Conservation (phyloP, 2,888 invertebrate species). For the Biston stratarius region DNA sequence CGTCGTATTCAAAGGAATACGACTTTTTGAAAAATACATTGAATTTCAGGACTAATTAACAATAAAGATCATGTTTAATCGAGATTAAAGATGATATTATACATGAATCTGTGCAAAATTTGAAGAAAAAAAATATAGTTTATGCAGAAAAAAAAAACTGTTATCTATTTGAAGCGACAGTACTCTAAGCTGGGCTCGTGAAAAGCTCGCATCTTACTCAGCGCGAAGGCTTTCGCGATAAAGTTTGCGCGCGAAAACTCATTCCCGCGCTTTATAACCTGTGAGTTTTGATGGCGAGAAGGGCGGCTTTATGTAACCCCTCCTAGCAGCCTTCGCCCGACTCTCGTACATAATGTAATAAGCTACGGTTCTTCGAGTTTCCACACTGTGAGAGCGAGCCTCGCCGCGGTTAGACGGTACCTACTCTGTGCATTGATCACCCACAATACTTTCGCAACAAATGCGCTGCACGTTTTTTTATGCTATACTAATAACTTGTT, state of each 20-base stretch:
- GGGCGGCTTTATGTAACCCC: slow-evolving; percentile 64
- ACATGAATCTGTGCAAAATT: too few relatives aligned
- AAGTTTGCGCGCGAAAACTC: slow-evolving; percentile 82
- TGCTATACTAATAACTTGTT: background rate
- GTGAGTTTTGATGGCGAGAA: slow-evolving; percentile 69
- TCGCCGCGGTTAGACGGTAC: slow-evolving; percentile 56
- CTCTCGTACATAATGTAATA: slow-evolving; percentile 71
- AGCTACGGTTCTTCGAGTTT: slow-evolving; percentile 58
- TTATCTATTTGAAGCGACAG: slow-evolving; percentile 38
- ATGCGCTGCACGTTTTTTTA: slow-evolving; percentile 20
- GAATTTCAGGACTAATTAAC: slow-evolving; percentile 8
- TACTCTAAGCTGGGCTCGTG: slow-evolving; percentile 59
- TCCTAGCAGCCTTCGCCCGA: slow-evolving; percentile 49
- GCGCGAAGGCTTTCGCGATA: slow-evolving; percentile 65
- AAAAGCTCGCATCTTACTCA: slow-evolving; percentile 61
- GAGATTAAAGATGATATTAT: too few relatives aligned
- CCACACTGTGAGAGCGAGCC: slow-evolving; percentile 66
- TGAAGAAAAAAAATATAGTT: background rate
- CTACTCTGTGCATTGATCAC: slow-evolving; percentile 30
- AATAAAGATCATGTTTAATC: background rate
- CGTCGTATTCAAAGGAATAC: slow-evolving; percentile 53
- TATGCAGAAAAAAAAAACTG: slow-evolving; percentile 22
- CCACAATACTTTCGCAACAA: slow-evolving; percentile 39
- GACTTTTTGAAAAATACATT: slow-evolving; percentile 18
- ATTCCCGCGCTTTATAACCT: slow-evolving; percentile 81